A percentile compares a stretch with the other conserved stretches of the same genome.
phyloP scores from a whole-genome alignment of 2,797 vertebrate species.

The Chiroxiphia lanceolata region DNA sequence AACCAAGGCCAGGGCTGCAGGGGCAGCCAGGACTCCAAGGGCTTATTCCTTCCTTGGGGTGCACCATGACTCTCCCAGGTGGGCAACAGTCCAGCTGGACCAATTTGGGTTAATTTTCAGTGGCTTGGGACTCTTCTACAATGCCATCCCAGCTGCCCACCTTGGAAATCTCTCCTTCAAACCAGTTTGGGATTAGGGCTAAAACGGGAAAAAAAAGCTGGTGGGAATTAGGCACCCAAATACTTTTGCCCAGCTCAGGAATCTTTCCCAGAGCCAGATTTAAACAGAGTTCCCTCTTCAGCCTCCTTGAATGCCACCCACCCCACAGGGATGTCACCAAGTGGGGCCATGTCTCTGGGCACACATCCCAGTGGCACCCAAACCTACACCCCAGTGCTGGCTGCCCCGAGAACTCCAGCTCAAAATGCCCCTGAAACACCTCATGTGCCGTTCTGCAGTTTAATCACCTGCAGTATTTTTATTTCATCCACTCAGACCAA shows the following conservation, averaged over 20 bases:
- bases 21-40: neutral
- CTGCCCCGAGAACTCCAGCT: neutral
- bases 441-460: neutral
- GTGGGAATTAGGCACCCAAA: neutral
- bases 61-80: fast-evolving
- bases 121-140: neutral
- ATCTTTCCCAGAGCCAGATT: neutral
- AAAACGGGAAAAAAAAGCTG: neutral
- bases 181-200: neutral
- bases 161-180: neutral
- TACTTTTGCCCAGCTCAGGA: neutral
- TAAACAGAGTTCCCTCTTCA: neutral
- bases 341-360: fast-evolving
- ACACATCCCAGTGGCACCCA: neutral
- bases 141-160: neutral
- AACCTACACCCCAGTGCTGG: neutral
- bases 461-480: neutral
- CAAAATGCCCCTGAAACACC: neutral
- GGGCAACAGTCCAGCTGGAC: neutral
- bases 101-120: neutral
- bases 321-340: neutral
- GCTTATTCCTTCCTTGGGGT: fast-evolving
- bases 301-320: fast-evolving
- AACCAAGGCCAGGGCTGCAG: neutral
- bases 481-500: neutral